These are phyloP conservation scores for Flabesymbios commensalis DNA, from an alignment of 2,888 invertebrate genomes.

Conservation along the genomic window DNA sequence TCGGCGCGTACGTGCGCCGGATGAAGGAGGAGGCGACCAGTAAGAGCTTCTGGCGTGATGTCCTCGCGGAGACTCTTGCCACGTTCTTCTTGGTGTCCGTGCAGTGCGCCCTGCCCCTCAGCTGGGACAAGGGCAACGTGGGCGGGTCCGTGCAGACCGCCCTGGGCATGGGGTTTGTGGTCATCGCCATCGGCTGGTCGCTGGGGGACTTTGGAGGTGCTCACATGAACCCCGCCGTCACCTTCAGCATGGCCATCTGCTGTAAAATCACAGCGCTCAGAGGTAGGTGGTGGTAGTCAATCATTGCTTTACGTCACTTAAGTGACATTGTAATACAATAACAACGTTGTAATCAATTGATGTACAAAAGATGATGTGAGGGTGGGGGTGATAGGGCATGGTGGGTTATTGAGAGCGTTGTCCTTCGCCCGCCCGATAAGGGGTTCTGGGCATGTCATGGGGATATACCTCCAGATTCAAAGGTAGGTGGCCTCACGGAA, in stretches of 20 bases:
- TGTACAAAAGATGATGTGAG: too few species aligned
- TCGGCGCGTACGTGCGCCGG: too few species aligned
- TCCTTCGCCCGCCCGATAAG: too few species aligned
- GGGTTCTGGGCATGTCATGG: too few species aligned
- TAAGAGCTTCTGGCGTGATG: constrained; percentile 17
- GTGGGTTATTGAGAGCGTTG: too few species aligned
- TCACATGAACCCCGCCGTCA: constrained; percentile 27
- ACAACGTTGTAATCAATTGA: too few species aligned
- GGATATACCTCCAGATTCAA: too few species aligned
- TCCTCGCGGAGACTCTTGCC: constrained; percentile 17
- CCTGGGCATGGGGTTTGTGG: constrained; percentile 23
- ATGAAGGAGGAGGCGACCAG: not conserved
- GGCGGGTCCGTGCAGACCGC: constrained; percentile 8
- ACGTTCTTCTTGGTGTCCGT: constrained; percentile 21
- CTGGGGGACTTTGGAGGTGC: constrained; percentile 22
- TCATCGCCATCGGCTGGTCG: constrained; percentile 12
- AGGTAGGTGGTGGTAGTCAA: too few species aligned
- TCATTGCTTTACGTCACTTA: too few species aligned
- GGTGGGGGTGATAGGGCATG: too few species aligned
- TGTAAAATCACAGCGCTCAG: constrained; percentile 18
- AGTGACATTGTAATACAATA: too few species aligned
- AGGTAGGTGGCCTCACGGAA: too few species aligned
- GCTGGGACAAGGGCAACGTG: constrained; percentile 12
- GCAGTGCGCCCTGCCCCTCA: constrained; percentile 12
- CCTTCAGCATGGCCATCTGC: constrained; percentile 8